phyloP scores from a whole-genome alignment of 2,888 invertebrate species.

The Chrysopilus asiliformis region DNA sequence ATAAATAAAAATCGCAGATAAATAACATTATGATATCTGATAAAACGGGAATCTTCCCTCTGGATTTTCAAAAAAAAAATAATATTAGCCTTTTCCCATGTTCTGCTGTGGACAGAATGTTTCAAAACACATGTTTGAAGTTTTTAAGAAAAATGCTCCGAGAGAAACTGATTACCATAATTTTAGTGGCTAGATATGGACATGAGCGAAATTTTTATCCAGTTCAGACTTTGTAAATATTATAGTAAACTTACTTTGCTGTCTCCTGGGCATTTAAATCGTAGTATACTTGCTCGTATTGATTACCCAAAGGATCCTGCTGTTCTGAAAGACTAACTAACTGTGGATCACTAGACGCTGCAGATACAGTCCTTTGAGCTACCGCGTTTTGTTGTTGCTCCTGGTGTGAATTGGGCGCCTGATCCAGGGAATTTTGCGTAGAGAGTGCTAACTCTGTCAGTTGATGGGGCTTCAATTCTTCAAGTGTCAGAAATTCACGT shows the following conservation, averaged over 20 bases:
- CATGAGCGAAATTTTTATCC: no score
- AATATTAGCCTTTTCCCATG: no score
- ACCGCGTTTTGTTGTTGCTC: neutral
- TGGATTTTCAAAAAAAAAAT: no score
- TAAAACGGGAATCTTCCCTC: no score
- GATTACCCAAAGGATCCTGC: neutral
- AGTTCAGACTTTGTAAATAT: no score
- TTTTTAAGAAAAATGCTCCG: no score
- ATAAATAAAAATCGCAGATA: no score
- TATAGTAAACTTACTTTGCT: conserved; percentile 17
- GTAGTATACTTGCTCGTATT: conserved; percentile 14
- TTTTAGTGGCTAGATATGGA: no score
- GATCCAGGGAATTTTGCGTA: conserved; percentile 9
- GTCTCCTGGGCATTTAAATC: conserved; percentile 17
- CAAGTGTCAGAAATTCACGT: conserved; percentile 32
- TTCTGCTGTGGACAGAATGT: no score
- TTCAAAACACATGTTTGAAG: no score
- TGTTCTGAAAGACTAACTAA: neutral
- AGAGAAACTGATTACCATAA: no score
- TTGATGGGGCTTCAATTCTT: conserved; percentile 33
- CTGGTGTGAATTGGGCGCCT: conserved; percentile 2
- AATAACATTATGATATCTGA: no score
- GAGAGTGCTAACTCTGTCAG: conserved; percentile 15
- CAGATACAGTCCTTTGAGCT: neutral
- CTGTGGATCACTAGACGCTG: neutral